Evolutionary conservation across 2,888 invertebrate species (phyloP).

Genomic region (Phoenoteleia sp.): DNA sequence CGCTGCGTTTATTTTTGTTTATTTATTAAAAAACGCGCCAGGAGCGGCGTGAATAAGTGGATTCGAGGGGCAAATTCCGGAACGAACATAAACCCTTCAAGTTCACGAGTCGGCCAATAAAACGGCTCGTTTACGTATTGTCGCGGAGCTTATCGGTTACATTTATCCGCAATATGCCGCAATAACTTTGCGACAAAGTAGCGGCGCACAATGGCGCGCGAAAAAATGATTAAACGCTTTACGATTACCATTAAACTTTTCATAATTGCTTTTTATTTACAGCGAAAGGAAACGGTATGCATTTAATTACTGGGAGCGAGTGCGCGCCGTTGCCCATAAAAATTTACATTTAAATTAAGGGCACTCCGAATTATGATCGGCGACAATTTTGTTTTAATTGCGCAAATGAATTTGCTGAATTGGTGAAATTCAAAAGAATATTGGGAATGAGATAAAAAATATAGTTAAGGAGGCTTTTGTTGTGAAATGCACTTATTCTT

Average conservation of each 20-base stretch:
- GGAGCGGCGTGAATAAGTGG: background rate
- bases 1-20: no score
- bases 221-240: conserved; percentile 56
- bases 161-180: conserved; percentile 44
- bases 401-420: conserved; percentile 19
- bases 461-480: no score
- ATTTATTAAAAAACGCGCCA: background rate
- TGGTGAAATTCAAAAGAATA: no score
- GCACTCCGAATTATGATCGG: conserved; percentile 47
- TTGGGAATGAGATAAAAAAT: no score
- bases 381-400: conserved; percentile 38
- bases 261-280: conserved; percentile 64
- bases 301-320: conserved; percentile 55
- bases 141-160: conserved; percentile 41
- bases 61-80: background rate
- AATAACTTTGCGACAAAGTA: conserved; percentile 58
- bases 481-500: no score
- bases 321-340: conserved; percentile 32
- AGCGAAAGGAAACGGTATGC: conserved; percentile 38
- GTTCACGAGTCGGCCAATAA: conserved; percentile 36
- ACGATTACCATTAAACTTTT: conserved; percentile 58
- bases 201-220: conserved; percentile 20
- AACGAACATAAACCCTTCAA: conserved; percentile 20
- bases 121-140: conserved; percentile 44
- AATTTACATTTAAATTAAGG: conserved; percentile 65